phyloP scores from a whole-genome alignment of 2,797 vertebrate genomes.

The Erpetoichthys calabaricus region DNA sequence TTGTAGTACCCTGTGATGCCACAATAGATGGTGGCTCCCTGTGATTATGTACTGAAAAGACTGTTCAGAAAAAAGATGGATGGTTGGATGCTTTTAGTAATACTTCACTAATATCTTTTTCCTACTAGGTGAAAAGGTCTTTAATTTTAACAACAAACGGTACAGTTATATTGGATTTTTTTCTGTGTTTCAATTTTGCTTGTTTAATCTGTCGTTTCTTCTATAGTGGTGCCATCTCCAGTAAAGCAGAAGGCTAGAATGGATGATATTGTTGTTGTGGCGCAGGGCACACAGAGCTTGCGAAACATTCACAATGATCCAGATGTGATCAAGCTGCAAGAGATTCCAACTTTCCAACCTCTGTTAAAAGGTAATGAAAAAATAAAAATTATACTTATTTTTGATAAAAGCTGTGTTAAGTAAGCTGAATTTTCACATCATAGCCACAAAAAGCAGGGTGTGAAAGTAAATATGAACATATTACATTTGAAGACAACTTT shows the following conservation, averaged over 20 bases:
- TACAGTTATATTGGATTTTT: background rate
- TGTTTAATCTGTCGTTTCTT: slow-evolving; percentile 5
- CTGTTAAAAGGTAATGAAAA: slow-evolving; percentile 75
- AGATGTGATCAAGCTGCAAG: slow-evolving; percentile 93
- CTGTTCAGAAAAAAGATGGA: too few relatives aligned
- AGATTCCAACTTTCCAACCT: slow-evolving; percentile 94
- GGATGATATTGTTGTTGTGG: slow-evolving; percentile 94
- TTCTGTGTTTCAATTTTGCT: background rate
- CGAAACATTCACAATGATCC: slow-evolving; percentile 89
- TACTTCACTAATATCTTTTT: background rate
- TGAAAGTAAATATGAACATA: too few relatives aligned
- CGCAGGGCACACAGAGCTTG: slow-evolving; percentile 74
- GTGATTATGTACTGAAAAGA: too few relatives aligned
- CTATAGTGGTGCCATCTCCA: slow-evolving; percentile 71
- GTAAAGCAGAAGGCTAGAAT: slow-evolving; percentile 92
- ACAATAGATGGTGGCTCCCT: too few relatives aligned
- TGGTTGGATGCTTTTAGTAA: background rate
- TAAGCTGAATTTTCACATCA: too few relatives aligned
- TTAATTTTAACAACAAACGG: background rate
- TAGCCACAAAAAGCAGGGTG: too few relatives aligned
- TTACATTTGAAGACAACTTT: too few relatives aligned
- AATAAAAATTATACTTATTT: too few relatives aligned
- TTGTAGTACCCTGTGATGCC: too few relatives aligned
- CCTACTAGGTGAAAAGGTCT: background rate
- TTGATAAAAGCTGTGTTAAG: too few relatives aligned